Evolutionary conservation across 2,113 vertebrate species (phyloP).

Genomic region (Sinosuthora webbiana): DNA sequence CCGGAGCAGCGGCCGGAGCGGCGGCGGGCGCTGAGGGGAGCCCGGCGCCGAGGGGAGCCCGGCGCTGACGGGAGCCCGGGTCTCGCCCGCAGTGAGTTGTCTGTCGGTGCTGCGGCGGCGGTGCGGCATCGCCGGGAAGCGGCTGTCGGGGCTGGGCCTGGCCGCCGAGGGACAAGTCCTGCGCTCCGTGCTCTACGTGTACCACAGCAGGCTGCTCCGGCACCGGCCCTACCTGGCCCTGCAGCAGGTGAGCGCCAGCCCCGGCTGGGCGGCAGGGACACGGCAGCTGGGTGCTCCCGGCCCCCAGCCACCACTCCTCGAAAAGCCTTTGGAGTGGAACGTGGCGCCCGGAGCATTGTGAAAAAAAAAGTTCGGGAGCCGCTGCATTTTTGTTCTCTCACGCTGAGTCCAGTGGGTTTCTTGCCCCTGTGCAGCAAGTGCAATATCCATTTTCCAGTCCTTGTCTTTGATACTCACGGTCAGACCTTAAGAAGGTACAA

Average conservation of each 20-base stretch:
- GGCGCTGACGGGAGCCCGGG: too few species aligned
- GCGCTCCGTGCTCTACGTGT: conserved; percentile 69
- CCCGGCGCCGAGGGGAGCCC: background rate
- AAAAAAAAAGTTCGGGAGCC: fast-evolving
- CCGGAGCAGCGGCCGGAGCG: background rate
- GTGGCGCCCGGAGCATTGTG: background rate
- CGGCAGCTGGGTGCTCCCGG: background rate
- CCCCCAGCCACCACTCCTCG: fast-evolving
- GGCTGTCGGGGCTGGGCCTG: conserved; percentile 44
- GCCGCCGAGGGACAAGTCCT: conserved; percentile 66
- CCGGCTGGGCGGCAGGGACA: too few species aligned
- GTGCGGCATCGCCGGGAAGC: background rate
- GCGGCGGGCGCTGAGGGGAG: background rate
- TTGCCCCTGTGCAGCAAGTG: background rate
- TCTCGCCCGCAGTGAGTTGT: conserved; percentile 36
- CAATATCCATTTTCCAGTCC: fast-evolving
- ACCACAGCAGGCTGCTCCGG: conserved; percentile 67
- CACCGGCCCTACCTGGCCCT: conserved; percentile 75
- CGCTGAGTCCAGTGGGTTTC: background rate
- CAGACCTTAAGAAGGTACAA: background rate
- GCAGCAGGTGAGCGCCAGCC: conserved; percentile 71
- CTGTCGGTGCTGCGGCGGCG: conserved; percentile 35
- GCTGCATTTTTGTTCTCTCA: fast-evolving
- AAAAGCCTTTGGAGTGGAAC: background rate
- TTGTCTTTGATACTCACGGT: fast-evolving